Evolutionary conservation across 2,888 invertebrate genomes (phyloP).

Genomic region (Celastrina argiolus): DNA sequence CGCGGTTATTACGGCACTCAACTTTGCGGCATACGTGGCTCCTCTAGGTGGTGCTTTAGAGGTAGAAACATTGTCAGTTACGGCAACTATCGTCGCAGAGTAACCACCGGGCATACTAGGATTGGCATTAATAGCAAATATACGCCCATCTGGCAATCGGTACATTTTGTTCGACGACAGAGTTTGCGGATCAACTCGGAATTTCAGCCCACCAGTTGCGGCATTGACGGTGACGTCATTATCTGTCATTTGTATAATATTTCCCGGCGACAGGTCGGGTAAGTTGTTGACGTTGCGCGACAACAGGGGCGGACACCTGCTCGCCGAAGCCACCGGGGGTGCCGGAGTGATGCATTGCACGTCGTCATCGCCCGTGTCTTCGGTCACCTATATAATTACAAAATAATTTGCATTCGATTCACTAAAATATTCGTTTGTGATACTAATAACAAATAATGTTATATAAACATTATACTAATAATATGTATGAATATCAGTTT

Average conservation of each 20-base stretch:
- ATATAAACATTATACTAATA: too few relatives aligned
- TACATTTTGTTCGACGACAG: slow-evolving; percentile 74
- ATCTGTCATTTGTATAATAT: slow-evolving; percentile 73
- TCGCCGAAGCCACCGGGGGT: slow-evolving; percentile 45
- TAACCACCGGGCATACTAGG: slow-evolving; percentile 73
- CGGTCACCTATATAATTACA: slow-evolving; percentile 52
- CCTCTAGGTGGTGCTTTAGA: slow-evolving; percentile 47
- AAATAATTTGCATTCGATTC: too few relatives aligned
- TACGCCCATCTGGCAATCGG: slow-evolving; percentile 68
- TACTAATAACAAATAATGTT: too few relatives aligned
- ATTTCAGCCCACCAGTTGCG: slow-evolving; percentile 68
- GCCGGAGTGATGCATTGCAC: slow-evolving; percentile 70
- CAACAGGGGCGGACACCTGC: slow-evolving; percentile 37
- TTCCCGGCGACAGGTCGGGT: slow-evolving; percentile 51
- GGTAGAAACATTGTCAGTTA: slow-evolving; percentile 48
- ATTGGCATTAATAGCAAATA: slow-evolving; percentile 71
- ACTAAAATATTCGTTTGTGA: too few relatives aligned
- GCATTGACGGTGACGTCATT: slow-evolving; percentile 72
- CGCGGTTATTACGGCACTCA: slow-evolving; percentile 47
- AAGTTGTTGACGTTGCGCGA: slow-evolving; percentile 30
- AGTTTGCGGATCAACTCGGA: slow-evolving; percentile 72
- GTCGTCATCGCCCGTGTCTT: slow-evolving; percentile 66
- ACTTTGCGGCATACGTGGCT: slow-evolving; percentile 60
- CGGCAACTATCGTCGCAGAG: slow-evolving; percentile 72
- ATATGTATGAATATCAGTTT: too few relatives aligned